Percentiles rank a stretch among this genome's conserved stretches.
These are phyloP conservation scores for Trematocara nigrifrons DNA, from an alignment of 2,113 vertebrate species.

Conservation along the genomic window DNA sequence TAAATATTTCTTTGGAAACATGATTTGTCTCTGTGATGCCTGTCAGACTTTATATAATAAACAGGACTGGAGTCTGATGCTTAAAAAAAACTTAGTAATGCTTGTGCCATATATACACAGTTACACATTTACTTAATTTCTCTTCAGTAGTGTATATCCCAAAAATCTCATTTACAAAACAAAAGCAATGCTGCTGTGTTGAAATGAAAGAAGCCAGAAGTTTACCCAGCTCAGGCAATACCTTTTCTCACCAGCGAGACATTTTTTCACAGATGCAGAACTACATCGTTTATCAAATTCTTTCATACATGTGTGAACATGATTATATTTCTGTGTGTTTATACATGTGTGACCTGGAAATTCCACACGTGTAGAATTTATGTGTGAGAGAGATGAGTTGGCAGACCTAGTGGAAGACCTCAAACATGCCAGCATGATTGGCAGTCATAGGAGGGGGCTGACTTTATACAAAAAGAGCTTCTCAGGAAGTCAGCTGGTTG, in stretches of 20 bases:
- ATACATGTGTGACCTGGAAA: not conserved
- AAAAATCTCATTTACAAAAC: not conserved
- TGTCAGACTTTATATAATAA: not conserved
- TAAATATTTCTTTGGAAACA: not conserved
- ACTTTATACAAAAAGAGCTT: conserved; percentile 66
- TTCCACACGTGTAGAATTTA: conserved; percentile 48
- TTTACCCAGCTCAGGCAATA: not conserved
- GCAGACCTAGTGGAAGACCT: conserved; percentile 62
- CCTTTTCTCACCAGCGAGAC: not conserved
- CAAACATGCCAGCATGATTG: conserved; percentile 63
- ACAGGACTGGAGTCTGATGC: not conserved
- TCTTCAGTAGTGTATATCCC: not conserved
- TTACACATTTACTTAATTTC: not conserved
- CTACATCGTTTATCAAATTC: not conserved
- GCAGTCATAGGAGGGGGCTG: conserved; percentile 56
- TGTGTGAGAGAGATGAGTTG: conserved; percentile 68
- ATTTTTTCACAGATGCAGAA: not conserved
- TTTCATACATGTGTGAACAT: not conserved
- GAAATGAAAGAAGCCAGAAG: not conserved
- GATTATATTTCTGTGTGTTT: conserved; percentile 1
- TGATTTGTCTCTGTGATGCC: not conserved
- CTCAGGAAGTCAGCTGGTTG: conserved; percentile 59
- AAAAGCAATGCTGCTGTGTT: not conserved
- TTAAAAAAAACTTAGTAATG: not conserved
- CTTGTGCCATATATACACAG: not conserved